Conservation (phyloP, 2,888 invertebrate genomes). For the Scrobipalpa costella region DNA sequence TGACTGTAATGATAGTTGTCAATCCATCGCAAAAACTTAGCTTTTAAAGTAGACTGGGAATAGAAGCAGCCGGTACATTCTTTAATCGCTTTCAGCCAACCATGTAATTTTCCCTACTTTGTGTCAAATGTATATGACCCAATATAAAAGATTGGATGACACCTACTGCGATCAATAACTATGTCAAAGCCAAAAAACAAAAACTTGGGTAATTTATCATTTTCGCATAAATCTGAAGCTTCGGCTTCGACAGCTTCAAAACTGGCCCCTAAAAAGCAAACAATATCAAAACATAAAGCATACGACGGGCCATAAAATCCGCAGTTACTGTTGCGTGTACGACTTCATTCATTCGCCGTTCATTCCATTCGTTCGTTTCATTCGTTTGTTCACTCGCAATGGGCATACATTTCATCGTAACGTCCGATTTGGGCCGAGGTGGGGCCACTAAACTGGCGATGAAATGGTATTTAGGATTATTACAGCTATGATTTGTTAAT, state of each 20-base stretch:
- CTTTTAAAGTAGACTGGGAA: too few species aligned
- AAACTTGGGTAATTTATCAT: background rate
- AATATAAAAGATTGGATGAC: too few species aligned
- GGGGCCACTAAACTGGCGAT: slow-evolving; percentile 20
- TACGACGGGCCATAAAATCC: slow-evolving; percentile 42
- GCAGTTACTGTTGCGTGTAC: slow-evolving; percentile 47
- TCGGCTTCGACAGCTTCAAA: slow-evolving; percentile 5
- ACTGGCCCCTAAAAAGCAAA: slow-evolving; percentile 13
- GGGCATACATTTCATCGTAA: slow-evolving; percentile 37
- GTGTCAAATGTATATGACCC: too few species aligned
- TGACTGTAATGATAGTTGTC: too few species aligned
- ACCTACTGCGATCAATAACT: background rate
- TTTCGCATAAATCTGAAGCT: background rate
- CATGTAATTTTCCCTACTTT: too few species aligned
- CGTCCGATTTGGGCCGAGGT: slow-evolving; percentile 17
- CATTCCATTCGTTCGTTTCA: slow-evolving; percentile 37
- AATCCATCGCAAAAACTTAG: too few species aligned
- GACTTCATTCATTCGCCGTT: slow-evolving; percentile 39
- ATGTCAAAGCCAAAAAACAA: background rate
- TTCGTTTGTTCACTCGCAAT: slow-evolving; percentile 35
- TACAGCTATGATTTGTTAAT: slow-evolving; percentile 19
- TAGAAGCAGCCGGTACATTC: too few species aligned
- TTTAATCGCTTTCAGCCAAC: too few species aligned
- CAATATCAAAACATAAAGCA: slow-evolving; percentile 19
- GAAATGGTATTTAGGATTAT: slow-evolving; percentile 20